These are phyloP conservation scores for Plutella xylostella DNA, from an alignment of 2,888 invertebrate species.

Conservation along the genomic window DNA sequence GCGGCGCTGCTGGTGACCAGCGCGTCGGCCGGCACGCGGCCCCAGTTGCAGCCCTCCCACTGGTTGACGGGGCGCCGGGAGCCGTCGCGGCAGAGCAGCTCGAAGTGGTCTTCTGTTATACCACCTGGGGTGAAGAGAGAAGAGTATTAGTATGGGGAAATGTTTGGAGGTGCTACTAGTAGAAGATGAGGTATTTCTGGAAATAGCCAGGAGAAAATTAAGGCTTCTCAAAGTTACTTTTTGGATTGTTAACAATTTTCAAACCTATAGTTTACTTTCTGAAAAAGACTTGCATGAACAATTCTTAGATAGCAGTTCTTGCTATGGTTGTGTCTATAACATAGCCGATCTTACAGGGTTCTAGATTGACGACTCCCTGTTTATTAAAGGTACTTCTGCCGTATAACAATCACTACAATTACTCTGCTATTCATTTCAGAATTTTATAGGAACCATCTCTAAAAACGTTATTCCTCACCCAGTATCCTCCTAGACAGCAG, in stretches of 20 bases:
- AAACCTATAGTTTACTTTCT: no score
- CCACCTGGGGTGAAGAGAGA: constrained; percentile 53
- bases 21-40: constrained; percentile 84
- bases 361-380: not conserved
- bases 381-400: not conserved
- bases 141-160: no score
- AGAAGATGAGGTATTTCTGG: no score
- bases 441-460: no score
- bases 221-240: no score
- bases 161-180: no score
- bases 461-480: constrained; percentile 26
- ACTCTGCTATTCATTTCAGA: no score
- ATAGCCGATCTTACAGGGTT: not conserved
- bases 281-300: no score
- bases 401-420: not conserved
- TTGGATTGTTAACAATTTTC: no score
- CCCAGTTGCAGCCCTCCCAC: constrained; percentile 87
- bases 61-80: constrained; percentile 75
- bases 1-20: constrained; percentile 88
- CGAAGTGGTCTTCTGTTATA: constrained; percentile 76
- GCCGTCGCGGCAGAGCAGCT: constrained; percentile 86
- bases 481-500: constrained; percentile 63
- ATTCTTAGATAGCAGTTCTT: no score
- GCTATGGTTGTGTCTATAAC: no score
- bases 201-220: no score